Base-by-base conservation (phyloP, 2,113 vertebrate species). In the Theristicus caerulescens region DNA sequence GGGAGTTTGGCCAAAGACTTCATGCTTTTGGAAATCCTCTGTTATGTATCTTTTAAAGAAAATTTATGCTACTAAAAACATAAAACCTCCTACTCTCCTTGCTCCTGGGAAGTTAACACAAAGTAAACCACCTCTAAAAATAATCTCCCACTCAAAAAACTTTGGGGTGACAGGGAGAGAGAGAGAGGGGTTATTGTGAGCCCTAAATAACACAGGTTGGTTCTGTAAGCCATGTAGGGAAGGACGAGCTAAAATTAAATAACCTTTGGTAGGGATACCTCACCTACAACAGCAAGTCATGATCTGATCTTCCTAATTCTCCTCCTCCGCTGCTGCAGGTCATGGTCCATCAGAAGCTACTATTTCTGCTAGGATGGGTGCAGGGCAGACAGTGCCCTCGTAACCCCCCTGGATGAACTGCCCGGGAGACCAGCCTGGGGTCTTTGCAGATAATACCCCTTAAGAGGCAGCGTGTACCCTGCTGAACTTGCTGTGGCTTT, bases 281-380 rank as follows among this genome's bases (percentile, higher is more conserved):
- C 77, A 95, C 76, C 83, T 93, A 84, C 65, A 95, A 72, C 32
- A 84, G 65, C 47, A 76, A 89, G 69, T 69, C 0, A 2, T 66
- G 73, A 93, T 27, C 84, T 84, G 89, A 95, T 95, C 95, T 94
- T 84, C 78, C 86, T 95, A 97, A 96, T 94, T 94, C 95, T 95
- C 84, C 61, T 84, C 69, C 78, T 95, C 69, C 0, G 0, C 91
- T 65, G 31, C 14, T 47, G 65, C 83, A 80, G 74, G 66, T 88
- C 89, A 70, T 14, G 38, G 85, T 64, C 74, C 86, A 49, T 27
- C 62, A 79, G 81, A 82, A 94, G 89, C 42, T 86, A 64, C 86
- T 90, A 38, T 64, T 81, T 85, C 76, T 81, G 76, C 86, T 64
- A 49, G 88, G 82, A 83, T 40, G 81, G 86, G 72, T 71, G 77